phyloP scores from a whole-genome alignment of 2,797 vertebrate species.

The Epinephelus malabaricus region DNA sequence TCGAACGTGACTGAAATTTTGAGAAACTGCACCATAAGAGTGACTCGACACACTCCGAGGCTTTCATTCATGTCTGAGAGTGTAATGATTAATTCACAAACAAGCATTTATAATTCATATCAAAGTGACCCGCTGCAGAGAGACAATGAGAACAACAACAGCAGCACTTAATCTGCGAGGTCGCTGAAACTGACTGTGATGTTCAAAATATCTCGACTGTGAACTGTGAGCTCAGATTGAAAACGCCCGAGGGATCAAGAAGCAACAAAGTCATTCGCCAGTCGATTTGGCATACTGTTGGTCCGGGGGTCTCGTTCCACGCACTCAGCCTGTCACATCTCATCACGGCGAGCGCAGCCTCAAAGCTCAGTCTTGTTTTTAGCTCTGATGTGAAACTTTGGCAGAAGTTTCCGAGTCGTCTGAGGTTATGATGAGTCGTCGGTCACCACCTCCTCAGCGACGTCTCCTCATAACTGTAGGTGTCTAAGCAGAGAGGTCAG shows the following conservation, averaged over 20 bases:
- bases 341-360: slow-evolving; percentile 52
- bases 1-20: slow-evolving; percentile 14
- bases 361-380: slow-evolving; percentile 43
- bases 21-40: slow-evolving; percentile 1
- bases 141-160: slow-evolving; percentile 15
- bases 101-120: slow-evolving; percentile 40
- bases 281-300: slow-evolving; percentile 35
- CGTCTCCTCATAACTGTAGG: background rate
- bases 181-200: slow-evolving; percentile 15
- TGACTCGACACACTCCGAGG: background rate
- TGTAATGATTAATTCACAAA: slow-evolving; percentile 48
- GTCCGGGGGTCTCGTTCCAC: slow-evolving; percentile 29
- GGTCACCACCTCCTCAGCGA: too few relatives aligned
- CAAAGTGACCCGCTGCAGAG: slow-evolving; percentile 25
- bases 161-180: slow-evolving; percentile 44
- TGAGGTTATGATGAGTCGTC: slow-evolving; percentile 12
- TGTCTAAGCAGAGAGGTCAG: slow-evolving; percentile 29
- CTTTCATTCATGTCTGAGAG: slow-evolving; percentile 26
- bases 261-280: slow-evolving; percentile 46
- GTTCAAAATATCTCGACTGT: slow-evolving; percentile 39
- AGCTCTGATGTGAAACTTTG: slow-evolving; percentile 18
- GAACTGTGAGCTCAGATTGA: slow-evolving; percentile 32
- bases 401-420: slow-evolving; percentile 28
- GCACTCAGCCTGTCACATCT: slow-evolving; percentile 59
- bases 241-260: slow-evolving; percentile 43